Evolutionary conservation across 2,797 vertebrate genomes (phyloP).

Genomic region (Babyrousa celebensis): DNA sequence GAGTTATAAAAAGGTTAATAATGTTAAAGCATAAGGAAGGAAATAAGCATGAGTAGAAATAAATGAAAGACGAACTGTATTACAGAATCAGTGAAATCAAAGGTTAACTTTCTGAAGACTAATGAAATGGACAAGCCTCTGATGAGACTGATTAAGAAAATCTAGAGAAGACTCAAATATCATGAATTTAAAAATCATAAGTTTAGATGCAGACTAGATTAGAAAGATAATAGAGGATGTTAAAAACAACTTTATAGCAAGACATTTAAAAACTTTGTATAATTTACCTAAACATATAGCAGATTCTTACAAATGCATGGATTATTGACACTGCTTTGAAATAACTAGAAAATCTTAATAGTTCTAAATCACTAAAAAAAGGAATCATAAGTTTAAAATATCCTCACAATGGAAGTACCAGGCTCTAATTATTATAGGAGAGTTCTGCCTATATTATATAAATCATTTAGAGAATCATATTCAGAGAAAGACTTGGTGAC

Average conservation of each 20-base stretch:
- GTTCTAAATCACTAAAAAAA: slow-evolving; percentile 50
- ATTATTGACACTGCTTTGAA: slow-evolving; percentile 38
- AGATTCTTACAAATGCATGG: slow-evolving; percentile 37
- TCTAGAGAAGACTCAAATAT: background rate
- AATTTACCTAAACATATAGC: slow-evolving; percentile 25
- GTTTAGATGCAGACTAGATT: background rate
- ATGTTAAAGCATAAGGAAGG: background rate
- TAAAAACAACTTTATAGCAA: slow-evolving; percentile 12
- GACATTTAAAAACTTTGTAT: slow-evolving; percentile 1
- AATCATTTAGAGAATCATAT: background rate
- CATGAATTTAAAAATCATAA: background rate
- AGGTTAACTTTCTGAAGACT: background rate
- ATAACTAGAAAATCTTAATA: slow-evolving; percentile 53
- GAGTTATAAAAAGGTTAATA: background rate
- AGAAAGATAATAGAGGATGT: slow-evolving; percentile 25
- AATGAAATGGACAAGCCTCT: background rate
- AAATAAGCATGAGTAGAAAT: slow-evolving; percentile 26
- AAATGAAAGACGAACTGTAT: slow-evolving; percentile 2
- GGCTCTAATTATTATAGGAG: slow-evolving; percentile 19
- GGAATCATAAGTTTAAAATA: slow-evolving; percentile 51
- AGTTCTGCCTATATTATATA: background rate
- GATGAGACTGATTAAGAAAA: background rate
- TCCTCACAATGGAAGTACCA: background rate
- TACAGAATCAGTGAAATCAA: background rate
- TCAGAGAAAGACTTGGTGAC: background rate